Conservation (phyloP, 1,140 invertebrate genomes). For the Leptinotarsa texana region DNA sequence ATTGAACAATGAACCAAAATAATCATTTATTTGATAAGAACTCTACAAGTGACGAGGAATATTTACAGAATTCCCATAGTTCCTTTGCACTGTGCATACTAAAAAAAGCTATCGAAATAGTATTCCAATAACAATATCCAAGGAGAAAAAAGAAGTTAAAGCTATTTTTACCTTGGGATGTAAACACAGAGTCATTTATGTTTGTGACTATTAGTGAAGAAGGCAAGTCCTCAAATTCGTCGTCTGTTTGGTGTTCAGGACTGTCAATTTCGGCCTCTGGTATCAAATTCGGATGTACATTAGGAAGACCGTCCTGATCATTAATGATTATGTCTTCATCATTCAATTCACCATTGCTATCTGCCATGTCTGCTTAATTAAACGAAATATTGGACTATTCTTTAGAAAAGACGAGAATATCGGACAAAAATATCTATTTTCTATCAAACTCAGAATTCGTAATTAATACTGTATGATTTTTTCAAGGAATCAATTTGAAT, state of each 20-base stretch:
- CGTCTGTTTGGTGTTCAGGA: slow-evolving; percentile 64
- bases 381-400: background rate
- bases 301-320: slow-evolving; percentile 79
- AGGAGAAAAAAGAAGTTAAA: background rate
- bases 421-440: no score
- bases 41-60: no score
- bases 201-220: slow-evolving; percentile 90
- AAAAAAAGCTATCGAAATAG: no score
- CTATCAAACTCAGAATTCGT: no score
- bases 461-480: no score
- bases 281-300: slow-evolving; percentile 72
- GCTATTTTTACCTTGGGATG: slow-evolving; percentile 59
- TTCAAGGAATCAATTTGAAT: no score
- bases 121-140: no score
- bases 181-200: slow-evolving; percentile 79
- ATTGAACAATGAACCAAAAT: no score
- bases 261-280: slow-evolving; percentile 58
- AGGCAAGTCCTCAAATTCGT: slow-evolving; percentile 79
- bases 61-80: no score
- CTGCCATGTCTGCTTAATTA: slow-evolving; percentile 40
- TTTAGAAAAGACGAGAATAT: no score
- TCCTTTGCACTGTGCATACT: no score
- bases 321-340: slow-evolving; percentile 78
- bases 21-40: no score
- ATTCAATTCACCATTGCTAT: slow-evolving; percentile 56